These are phyloP conservation scores for Perca schrenkii DNA, from an alignment of 2,113 vertebrate species.

Conservation along the genomic window DNA sequence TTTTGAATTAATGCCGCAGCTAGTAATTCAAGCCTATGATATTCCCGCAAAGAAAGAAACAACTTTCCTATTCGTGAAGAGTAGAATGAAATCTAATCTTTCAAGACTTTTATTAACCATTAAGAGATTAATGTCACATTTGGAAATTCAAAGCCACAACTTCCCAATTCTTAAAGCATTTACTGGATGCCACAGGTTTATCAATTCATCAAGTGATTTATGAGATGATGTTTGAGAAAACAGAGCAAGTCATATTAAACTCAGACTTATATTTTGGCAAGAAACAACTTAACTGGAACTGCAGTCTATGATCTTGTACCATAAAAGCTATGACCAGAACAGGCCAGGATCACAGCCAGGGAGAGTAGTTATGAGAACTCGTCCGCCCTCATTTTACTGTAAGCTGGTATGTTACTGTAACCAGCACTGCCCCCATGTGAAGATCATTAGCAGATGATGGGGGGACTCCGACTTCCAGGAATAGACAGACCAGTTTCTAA, in stretches of 20 bases:
- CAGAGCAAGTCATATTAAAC: constrained; percentile 29
- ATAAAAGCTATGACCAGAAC: constrained; percentile 53
- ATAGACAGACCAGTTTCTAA: constrained; percentile 54
- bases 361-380: constrained; percentile 75
- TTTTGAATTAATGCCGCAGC: constrained; percentile 45
- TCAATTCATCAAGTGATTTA: constrained; percentile 42
- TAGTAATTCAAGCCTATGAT: constrained; percentile 42
- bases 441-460: constrained; percentile 70
- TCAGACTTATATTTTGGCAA: constrained; percentile 25
- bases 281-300: constrained; percentile 45
- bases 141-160: constrained; percentile 49
- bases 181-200: constrained; percentile 27
- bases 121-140: constrained; percentile 35
- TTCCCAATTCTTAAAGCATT: constrained; percentile 35
- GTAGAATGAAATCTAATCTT: constrained; percentile 16
- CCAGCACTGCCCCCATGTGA: constrained; percentile 67
- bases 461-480: constrained; percentile 63
- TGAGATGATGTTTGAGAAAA: constrained; percentile 23
- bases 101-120: constrained; percentile 27
- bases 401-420: constrained; percentile 78
- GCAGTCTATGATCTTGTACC: constrained; percentile 35
- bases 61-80: constrained; percentile 31
- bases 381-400: constrained; percentile 74
- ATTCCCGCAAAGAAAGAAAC: constrained; percentile 44
- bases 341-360: constrained; percentile 52